A percentile compares a stretch with the other conserved stretches of the same genome.
Evolutionary conservation across 1,140 invertebrate genomes (phyloP).

Genomic region (Chlorops oryzae): DNA sequence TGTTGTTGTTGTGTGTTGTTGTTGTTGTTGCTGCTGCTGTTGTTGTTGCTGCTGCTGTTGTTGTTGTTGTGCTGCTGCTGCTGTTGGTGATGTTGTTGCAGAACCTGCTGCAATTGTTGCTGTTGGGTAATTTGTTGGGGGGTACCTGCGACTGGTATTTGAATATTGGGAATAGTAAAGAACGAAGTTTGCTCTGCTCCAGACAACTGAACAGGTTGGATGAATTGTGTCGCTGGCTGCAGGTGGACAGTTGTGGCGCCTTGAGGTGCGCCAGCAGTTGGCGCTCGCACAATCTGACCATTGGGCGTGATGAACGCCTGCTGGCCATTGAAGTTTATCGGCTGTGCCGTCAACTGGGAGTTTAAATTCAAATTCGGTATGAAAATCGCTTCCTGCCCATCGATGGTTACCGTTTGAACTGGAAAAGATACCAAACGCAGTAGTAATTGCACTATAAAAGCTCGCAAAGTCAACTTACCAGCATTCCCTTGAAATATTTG

Average conservation of each 20-base stretch:
- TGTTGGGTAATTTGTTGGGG: conserved; percentile 5
- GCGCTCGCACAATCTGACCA: conserved; percentile 61
- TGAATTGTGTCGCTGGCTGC: conserved; percentile 49
- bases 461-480: conserved; percentile 23
- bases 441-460: conserved; percentile 47
- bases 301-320: conserved; percentile 53
- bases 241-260: conserved; percentile 2
- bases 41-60: conserved; percentile 16
- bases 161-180: conserved; percentile 55
- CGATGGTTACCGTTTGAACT: conserved; percentile 85
- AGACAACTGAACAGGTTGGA: conserved; percentile 49
- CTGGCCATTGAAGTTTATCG: conserved; percentile 43
- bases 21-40: not conserved
- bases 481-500: conserved; percentile 7
- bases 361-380: conserved; percentile 58
- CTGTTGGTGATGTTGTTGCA: conserved; percentile 32
- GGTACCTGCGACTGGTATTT: conserved; percentile 51
- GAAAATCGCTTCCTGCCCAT: conserved; percentile 87
- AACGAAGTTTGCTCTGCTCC: conserved; percentile 51
- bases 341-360: conserved; percentile 33
- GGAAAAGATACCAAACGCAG: no score
- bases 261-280: conserved; percentile 22
- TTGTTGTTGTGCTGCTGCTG: conserved; percentile 19
- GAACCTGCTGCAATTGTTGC: conserved; percentile 22
- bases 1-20: not conserved